Evolutionary conservation across 2,888 invertebrate species (phyloP).

Genomic region (Mactromeris polynyma): DNA sequence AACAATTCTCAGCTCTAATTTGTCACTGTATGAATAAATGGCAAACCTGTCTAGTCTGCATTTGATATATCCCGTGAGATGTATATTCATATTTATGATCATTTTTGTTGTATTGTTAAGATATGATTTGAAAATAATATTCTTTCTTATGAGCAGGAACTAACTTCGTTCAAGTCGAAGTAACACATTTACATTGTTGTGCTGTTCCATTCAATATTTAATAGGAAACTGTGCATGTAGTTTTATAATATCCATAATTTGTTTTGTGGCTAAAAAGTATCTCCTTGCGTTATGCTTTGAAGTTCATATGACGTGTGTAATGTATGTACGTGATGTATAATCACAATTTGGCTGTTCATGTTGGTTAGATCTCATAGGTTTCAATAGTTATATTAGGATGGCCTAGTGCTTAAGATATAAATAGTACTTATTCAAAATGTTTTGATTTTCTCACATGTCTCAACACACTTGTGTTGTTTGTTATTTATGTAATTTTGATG

Average conservation of each 20-base stretch:
- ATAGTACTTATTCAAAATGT: too few relatives aligned
- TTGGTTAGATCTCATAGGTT: background rate
- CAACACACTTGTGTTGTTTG: too few relatives aligned
- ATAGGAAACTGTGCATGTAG: background rate
- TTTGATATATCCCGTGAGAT: background rate
- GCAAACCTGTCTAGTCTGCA: background rate
- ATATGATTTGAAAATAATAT: background rate
- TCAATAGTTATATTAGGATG: background rate
- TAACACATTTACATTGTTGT: too few relatives aligned
- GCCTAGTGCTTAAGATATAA: too few relatives aligned
- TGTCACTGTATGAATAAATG: background rate
- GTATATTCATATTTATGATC: background rate
- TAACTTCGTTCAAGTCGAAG: background rate
- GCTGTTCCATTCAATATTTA: background rate
- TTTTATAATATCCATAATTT: too few relatives aligned
- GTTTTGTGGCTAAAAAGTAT: background rate
- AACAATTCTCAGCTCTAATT: background rate
- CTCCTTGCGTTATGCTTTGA: background rate
- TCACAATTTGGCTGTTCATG: background rate
- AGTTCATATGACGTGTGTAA: background rate
- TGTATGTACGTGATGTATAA: background rate
- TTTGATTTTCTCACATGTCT: too few relatives aligned
- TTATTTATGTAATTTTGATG: too few relatives aligned
- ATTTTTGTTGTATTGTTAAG: background rate
- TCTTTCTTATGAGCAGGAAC: background rate